These are phyloP conservation scores for Brachionus manjavacas DNA, from an alignment of 1,140 invertebrate species.

Conservation along the genomic window DNA sequence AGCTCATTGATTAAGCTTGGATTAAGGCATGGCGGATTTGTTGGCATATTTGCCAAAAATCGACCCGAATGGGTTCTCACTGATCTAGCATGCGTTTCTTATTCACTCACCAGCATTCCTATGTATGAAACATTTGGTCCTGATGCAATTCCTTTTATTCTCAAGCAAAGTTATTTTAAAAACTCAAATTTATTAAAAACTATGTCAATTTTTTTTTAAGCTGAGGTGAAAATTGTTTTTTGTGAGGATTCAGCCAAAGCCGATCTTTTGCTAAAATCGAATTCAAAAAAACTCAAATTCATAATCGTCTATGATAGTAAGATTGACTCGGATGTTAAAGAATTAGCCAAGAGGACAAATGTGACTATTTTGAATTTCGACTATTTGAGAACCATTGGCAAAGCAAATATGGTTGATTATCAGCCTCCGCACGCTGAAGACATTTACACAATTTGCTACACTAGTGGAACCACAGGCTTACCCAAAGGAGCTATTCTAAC, in stretches of 20 bases:
- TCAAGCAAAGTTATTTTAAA: conserved; percentile 6
- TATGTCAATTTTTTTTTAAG: background rate
- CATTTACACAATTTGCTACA: conserved; percentile 88
- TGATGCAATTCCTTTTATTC: background rate
- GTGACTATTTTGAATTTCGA: background rate
- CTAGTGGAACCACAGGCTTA: conserved; percentile 87
- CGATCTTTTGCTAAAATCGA: background rate
- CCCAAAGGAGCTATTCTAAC: conserved; percentile 95
- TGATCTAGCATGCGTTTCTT: conserved; percentile 8
- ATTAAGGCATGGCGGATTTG: background rate
- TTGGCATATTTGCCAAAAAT: conserved; percentile 39
- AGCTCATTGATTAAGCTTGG: background rate
- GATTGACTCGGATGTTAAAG: background rate
- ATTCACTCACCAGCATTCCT: conserved; percentile 9
- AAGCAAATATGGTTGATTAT: background rate
- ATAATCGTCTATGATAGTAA: background rate
- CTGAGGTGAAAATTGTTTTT: conserved; percentile 32
- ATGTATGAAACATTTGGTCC: conserved; percentile 39
- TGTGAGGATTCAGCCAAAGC: conserved; percentile 31
- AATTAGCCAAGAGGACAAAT: conserved; percentile 13
- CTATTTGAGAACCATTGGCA: background rate
- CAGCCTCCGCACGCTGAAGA: conserved; percentile 68
- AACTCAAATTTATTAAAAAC: background rate
- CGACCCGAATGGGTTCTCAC: conserved; percentile 30
- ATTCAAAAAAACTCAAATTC: background rate